Base-by-base conservation (phyloP, 2,797 vertebrate genomes). In the Premnoplex brunnescens region DNA sequence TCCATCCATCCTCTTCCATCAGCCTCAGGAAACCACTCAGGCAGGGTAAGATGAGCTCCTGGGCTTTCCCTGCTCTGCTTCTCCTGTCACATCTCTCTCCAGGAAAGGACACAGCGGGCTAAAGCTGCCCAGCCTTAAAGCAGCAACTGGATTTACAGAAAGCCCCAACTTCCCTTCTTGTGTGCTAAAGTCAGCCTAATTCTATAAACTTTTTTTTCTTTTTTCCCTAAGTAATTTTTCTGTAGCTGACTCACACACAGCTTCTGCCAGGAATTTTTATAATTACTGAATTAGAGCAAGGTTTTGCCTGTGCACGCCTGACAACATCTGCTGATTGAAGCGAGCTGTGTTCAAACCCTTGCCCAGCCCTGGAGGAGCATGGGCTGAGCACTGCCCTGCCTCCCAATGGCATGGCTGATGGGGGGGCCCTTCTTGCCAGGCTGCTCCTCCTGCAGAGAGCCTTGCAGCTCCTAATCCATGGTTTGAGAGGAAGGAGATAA, bases 241-340 rank as follows among this genome's bases (percentile, higher is more conserved):
- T 85, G 95, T 87, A 97, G 96, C 95, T 98, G 97, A 98, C 97
- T 98, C 97, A 98, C 85, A 52, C 0, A 1, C 64, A 90, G 89
- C 63, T 94, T 73, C 93, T 97, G 97, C 97, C 98, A 98, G 97
- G 97, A 97, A 97, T 97, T 93, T 97, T 96, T 96, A 88, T 97
- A 97, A 98, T 97, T 97, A 97, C 90, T 80, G 97, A 97, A 97
- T 95, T 94, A 96, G 92, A 92, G 95, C 93, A 85, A 97, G 93
- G 85, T 71, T 96, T 91, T 96, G 97, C 94, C 93, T 74, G 78
- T 89, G 96, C 97, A 97, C 6, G 97, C 94, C 96, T 97, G 72
- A 93, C 91, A 96, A 89, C 96, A 96, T 97, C 96, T 97, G 97
- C 97, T 96, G 93, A 94, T 58, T 68, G 79, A 89, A 96, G 86